Base-by-base conservation (phyloP, 2,888 invertebrate genomes). In the Lasioglossum oenotherae region DNA sequence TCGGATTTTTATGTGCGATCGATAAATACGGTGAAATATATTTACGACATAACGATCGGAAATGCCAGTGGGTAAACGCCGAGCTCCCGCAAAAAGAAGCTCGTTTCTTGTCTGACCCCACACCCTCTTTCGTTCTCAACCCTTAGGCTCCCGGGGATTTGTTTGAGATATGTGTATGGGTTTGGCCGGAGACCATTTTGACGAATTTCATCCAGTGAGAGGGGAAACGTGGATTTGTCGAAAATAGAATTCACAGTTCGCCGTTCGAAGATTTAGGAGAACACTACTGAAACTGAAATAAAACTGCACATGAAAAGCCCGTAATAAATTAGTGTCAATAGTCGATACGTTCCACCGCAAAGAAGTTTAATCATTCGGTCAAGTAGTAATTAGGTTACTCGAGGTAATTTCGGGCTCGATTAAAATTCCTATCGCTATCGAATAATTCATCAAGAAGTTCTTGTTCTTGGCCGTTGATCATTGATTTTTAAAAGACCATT, bases 21-120 rank as follows among this genome's bases (percentile, higher is more conserved):
- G 78, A 79, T 83, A 79, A 69, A 79, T 78, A 67, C 83, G 60
- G 14, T 74, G 74, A 74, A 74, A 84, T 84, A 73, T 83, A 71
- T 83, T 85, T 85, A 75, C 53, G 71, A 60, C 38, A 35, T 78
- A 78, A 83, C 83, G 71, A 84, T 74, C 53, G 53, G 35, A 46
- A 49, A 78, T 35, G 74, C 19, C 31, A 8, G 64, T 38, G 46
- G 19, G n/a, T 31, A 35, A 44, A 31, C 53, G 46, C 14, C 35
- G 35, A 72, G 74, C 80, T 83, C 78, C 69, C 69, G 38, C 69
- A 38, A 69, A 69, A 69, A 69, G 38, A 23, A 41, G 6, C 67
- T 8, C 35, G 35, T 31, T 67, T 67, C 67, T 67, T 35, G 19
- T 8, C 31, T 35, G 67, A 35, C 6, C 35, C 16, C 60, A 5